Percentiles rank a stretch among this genome's conserved stretches.
Evolutionary conservation across 2,888 invertebrate genomes (phyloP).

Genomic region (Drosophila nr. medialis): DNA sequence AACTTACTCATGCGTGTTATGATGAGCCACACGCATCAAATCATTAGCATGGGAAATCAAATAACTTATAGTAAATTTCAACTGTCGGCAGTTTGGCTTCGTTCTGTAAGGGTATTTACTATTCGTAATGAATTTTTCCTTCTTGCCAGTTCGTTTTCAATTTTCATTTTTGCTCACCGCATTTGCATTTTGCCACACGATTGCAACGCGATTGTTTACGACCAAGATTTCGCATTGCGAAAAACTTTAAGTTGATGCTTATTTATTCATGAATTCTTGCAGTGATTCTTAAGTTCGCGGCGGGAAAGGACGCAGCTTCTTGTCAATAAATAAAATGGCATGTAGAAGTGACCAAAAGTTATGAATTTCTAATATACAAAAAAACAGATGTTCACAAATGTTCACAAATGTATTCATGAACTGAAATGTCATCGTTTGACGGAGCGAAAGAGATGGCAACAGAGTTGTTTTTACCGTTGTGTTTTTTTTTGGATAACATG

Average conservation of each 20-base stretch:
- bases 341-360: constrained; percentile 26
- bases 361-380: constrained; percentile 18
- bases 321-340: constrained; percentile 44
- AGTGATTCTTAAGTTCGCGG: constrained; percentile 36
- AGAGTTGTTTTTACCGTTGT: constrained; percentile 11
- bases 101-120: background rate
- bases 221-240: constrained; percentile 37
- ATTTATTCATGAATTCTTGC: constrained; percentile 38
- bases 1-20: background rate
- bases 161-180: constrained; percentile 15
- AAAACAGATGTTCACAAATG: background rate
- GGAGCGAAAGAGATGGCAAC: background rate
- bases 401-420: constrained; percentile 20
- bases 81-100: too few species aligned
- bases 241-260: constrained; percentile 33
- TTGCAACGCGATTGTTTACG: constrained; percentile 10
- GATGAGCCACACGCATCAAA: background rate
- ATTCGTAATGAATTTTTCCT: background rate
- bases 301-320: constrained; percentile 13
- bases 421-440: constrained; percentile 56
- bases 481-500: constrained; percentile 19
- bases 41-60: background rate
- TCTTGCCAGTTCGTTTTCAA: background rate
- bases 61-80: background rate
- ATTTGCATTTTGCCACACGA: constrained; percentile 42